Base-by-base conservation (phyloP, 2,797 vertebrate species). In the Sebastes diaconus region DNA sequence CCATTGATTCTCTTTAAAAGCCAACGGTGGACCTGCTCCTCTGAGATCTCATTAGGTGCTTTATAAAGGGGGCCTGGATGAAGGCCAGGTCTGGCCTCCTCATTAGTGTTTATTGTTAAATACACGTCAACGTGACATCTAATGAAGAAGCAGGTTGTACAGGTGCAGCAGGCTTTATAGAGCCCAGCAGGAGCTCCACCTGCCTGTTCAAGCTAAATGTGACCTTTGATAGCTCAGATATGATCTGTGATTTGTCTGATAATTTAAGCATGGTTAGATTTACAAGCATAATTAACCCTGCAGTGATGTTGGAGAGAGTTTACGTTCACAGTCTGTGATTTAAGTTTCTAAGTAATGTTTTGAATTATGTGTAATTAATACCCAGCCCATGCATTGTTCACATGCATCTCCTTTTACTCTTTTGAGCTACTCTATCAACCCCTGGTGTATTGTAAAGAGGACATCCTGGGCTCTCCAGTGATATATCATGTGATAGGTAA, bases 1-100 rank as follows among this genome's bases (percentile, higher is more conserved):
- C 25, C 42, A 22, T 54, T 59, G 24, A 42, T 64, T 68, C 3
- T 54, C 5, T 39, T 55, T 67, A 16, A 60, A n/a, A 61, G 25
- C 39, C 27, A 36, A 29, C 22, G 55, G 58, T 70, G 39, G 25
- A 57, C 32, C 66, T 24, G 2, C 8, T 8, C 16, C 5, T 32
- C 22, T 8, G 6, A 10, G 50, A 74, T 79, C 88, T 75, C 22
- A 64, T 84, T 73, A 81, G 32, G 74, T 16, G 46, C 32, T 87
- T 77, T 73, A 30, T 55, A 11, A 70, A 72, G 22, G 68, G 30
- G 61, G 27, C 34, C 64, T 77, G 81, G 67, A 61, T 54, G 30
- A 64, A 64, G 54, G 66, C 73, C 59, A 81, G 63, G 84, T 86
- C 75, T 82, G 73, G 32, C 22, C 12, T 18, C 60, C 36, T 73